Evolutionary conservation across 1,140 invertebrate genomes (phyloP), one percentile per base, ranked within the genome.

Genomic region (Anthonomus grandis): DNA sequence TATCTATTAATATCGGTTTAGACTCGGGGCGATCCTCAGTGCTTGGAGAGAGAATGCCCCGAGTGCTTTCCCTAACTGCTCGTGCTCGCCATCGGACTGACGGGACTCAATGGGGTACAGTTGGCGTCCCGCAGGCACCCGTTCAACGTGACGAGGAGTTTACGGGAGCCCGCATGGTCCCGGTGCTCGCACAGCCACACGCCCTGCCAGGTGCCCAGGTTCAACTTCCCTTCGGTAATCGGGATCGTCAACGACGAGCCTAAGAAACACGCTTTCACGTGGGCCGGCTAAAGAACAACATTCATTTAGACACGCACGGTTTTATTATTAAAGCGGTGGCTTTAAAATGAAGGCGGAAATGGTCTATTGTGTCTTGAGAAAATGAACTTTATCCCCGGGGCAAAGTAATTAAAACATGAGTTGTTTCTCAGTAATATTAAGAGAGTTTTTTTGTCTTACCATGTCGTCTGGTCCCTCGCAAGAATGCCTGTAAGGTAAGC

Each of bases 381-480:
- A n/a, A n/a, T n/a, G n/a, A n/a, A n/a, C n/a, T n/a, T n/a, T n/a
- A n/a, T n/a, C n/a, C n/a, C n/a, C n/a, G n/a, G n/a, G n/a, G n/a
- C n/a, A n/a, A n/a, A n/a, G n/a, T n/a, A n/a, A n/a, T n/a, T n/a
- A n/a, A n/a, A n/a, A n/a, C n/a, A n/a, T n/a, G n/a, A n/a, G n/a
- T n/a, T n/a, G n/a, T n/a, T n/a, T n/a, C n/a, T n/a, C n/a, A n/a
- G n/a, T n/a, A n/a, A n/a, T n/a, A n/a, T n/a, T n/a, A n/a, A n/a
- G n/a, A n/a, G n/a, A n/a, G n/a, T n/a, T n/a, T n/a, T n/a, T n/a
- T n/a, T 25, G 34, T 71, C 81, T 82, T 78, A 96, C 93, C 95
- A 97, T 98, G 78, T 98, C 95, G 76, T 98, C 95, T 62, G 94
- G 93, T 59, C 95, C 95, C 84, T 98, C 95, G 77, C 92, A 95